A percentile compares a stretch with the other conserved stretches of the same genome.
phyloP scores from a whole-genome alignment of 2,113 vertebrate species.

The Rafetus swinhoei region DNA sequence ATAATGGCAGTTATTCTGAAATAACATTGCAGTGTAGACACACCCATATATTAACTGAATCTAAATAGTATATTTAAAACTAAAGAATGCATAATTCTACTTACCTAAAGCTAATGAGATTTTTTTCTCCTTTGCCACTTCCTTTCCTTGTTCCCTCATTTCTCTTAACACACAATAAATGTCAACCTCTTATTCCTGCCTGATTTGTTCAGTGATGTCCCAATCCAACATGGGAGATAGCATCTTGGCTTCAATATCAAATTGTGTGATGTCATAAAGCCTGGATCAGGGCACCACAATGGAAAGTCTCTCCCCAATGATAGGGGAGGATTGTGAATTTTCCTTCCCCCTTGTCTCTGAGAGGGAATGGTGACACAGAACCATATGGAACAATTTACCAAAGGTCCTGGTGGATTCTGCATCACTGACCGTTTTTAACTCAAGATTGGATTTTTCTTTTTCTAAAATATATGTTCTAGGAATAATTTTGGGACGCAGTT shows the following conservation, averaged over 20 bases:
- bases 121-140: not conserved
- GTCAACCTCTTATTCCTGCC: not conserved
- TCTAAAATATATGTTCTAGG: not conserved
- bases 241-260: not conserved
- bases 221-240: not conserved
- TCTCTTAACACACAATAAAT: not conserved
- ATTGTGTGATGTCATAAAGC: not conserved
- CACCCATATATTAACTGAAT: not conserved
- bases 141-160: not conserved
- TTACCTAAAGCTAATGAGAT: not conserved
- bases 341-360: not conserved
- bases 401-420: not conserved
- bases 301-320: not conserved
- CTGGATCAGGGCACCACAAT: not conserved
- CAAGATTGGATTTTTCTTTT: not conserved
- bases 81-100: not conserved
- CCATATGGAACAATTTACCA: not conserved
- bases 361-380: not conserved
- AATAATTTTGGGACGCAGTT: not conserved
- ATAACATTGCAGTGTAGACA: no score
- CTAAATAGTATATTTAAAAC: not conserved
- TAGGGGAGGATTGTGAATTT: not conserved
- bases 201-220: not conserved
- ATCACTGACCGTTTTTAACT: not conserved
- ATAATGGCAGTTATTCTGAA: no score